Conservation (phyloP, 2,113 vertebrate species). For the Marmota flaviventris region DNA sequence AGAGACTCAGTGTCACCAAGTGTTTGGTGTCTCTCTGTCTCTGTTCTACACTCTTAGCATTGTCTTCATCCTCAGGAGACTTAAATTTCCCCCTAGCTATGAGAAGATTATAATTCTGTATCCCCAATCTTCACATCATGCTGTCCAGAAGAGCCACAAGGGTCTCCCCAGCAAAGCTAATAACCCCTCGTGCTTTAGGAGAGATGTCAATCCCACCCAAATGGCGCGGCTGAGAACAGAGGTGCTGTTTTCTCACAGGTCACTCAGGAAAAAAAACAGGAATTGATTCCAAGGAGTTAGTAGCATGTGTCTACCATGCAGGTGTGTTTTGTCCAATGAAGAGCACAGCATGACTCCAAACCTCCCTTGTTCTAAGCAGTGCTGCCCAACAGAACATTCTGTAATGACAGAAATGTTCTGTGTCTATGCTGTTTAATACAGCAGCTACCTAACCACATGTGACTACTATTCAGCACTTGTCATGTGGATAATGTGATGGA, state of each 20-base stretch:
- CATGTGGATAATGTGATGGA: not conserved
- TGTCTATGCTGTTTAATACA: not conserved
- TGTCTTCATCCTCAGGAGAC: not conserved
- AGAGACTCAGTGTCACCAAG: not conserved
- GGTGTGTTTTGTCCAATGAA: not conserved
- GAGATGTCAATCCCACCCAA: not conserved
- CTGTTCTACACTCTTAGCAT: not conserved
- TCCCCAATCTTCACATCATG: not conserved
- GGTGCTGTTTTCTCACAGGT: not conserved
- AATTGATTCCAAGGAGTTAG: not conserved
- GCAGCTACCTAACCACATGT: not conserved
- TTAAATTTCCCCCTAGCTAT: not conserved
- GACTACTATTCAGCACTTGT: not conserved
- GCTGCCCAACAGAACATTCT: not conserved
- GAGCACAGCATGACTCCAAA: not conserved
- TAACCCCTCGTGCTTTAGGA: not conserved
- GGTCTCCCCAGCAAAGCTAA: not conserved
- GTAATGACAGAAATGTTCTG: not conserved
- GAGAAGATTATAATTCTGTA: not conserved
- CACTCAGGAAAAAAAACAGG: not conserved
- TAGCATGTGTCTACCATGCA: not conserved
- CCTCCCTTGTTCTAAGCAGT: not conserved
- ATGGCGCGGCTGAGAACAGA: not conserved
- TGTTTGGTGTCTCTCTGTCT: not conserved
- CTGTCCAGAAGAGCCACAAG: not conserved